Percentiles rank a stretch among this genome's conserved stretches.
Conservation (phyloP, 2,888 invertebrate genomes). For the Zygothrica quintamaculata region DNA sequence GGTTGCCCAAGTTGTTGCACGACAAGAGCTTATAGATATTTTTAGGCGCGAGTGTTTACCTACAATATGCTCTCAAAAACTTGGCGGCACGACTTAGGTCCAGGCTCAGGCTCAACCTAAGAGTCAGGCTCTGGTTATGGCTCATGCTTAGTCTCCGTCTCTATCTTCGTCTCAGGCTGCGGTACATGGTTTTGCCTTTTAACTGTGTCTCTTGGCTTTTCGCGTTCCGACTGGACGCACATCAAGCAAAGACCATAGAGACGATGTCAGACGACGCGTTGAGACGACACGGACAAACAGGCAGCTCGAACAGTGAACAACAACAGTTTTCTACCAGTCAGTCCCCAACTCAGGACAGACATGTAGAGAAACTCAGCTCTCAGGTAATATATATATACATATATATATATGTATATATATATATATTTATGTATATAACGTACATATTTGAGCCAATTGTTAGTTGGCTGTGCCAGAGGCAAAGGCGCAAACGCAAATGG, state of each 20-base stretch:
- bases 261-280: conserved; percentile 69
- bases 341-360: not conserved
- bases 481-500: conserved; percentile 5
- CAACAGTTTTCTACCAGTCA: conserved; percentile 17
- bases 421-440: conserved; percentile 6
- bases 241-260: conserved; percentile 37
- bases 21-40: conserved; percentile 73
- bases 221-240: conserved; percentile 76
- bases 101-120: conserved; percentile 1
- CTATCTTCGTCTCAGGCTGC: too few species aligned
- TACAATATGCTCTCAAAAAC: conserved; percentile 67
- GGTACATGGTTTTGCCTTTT: conserved; percentile 11
- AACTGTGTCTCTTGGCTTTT: conserved; percentile 22
- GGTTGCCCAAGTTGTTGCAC: conserved; percentile 72
- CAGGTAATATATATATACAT: too few species aligned
- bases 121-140: conserved; percentile 2
- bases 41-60: conserved; percentile 79
- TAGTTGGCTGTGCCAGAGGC: conserved; percentile 45
- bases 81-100: conserved; percentile 57
- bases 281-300: conserved; percentile 70
- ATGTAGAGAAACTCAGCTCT: not conserved
- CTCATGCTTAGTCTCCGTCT: not conserved
- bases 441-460: conserved; percentile 54
- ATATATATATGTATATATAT: too few species aligned
- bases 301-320: conserved; percentile 52